Percentiles rank a stretch among this genome's conserved stretches.
These are phyloP conservation scores for Teleiodes luculella DNA, from an alignment of 2,888 invertebrate genomes.

Conservation along the genomic window DNA sequence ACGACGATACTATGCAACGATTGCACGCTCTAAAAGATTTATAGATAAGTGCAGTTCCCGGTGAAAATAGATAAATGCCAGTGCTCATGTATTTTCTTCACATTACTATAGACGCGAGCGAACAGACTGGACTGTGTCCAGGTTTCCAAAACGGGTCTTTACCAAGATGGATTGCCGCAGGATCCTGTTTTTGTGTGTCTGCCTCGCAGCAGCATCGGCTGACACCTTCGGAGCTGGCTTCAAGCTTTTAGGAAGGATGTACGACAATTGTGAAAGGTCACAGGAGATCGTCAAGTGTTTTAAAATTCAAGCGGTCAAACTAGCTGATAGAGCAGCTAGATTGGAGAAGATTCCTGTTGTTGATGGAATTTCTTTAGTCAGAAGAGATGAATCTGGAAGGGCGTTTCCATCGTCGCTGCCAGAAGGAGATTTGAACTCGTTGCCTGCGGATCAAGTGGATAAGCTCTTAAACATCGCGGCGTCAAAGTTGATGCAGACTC, in stretches of 20 bases:
- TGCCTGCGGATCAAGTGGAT: slow-evolving; percentile 80
- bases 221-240: slow-evolving; percentile 65
- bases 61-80: slow-evolving; percentile 78
- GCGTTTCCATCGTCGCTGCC: slow-evolving; percentile 72
- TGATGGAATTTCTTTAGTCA: slow-evolving; percentile 80
- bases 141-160: slow-evolving; percentile 45
- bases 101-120: slow-evolving; percentile 73
- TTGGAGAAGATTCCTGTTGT: slow-evolving; percentile 80
- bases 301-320: slow-evolving; percentile 83
- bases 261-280: slow-evolving; percentile 80
- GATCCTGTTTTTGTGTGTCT: slow-evolving; percentile 57
- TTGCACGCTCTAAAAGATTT: slow-evolving; percentile 80
- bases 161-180: slow-evolving; percentile 69
- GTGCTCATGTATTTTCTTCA: slow-evolving; percentile 70
- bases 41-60: slow-evolving; percentile 79
- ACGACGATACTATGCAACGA: slow-evolving; percentile 72
- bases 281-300: slow-evolving; percentile 84
- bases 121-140: slow-evolving; percentile 56
- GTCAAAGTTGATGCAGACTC: slow-evolving; percentile 79
- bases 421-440: slow-evolving; percentile 79
- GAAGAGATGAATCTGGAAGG: slow-evolving; percentile 62
- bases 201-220: slow-evolving; percentile 49
- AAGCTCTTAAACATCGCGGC: slow-evolving; percentile 77
- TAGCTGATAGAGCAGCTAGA: slow-evolving; percentile 81
- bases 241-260: slow-evolving; percentile 74